Evolutionary conservation across 1,140 invertebrate genomes (phyloP).

Genomic region (Neoseiulus cucumeris): DNA sequence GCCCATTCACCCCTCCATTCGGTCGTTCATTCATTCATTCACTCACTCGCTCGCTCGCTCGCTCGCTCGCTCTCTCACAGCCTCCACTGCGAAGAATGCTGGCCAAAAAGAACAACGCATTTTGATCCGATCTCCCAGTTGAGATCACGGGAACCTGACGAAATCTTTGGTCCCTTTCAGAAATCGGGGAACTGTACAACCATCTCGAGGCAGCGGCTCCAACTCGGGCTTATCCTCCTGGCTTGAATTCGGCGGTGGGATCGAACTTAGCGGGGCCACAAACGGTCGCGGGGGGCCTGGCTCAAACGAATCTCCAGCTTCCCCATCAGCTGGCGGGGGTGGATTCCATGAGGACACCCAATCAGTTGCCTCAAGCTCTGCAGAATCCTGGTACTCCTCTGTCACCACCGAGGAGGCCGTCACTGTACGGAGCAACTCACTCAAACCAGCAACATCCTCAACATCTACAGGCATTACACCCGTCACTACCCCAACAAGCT

Average conservation of each 20-base stretch:
- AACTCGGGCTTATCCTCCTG: neutral
- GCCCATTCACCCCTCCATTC: too few relatives aligned
- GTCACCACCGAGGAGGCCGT: conserved; percentile 11
- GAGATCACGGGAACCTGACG: neutral
- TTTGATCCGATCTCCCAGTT: too few relatives aligned
- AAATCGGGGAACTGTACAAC: conserved; percentile 10
- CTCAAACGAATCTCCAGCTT: neutral
- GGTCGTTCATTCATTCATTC: too few relatives aligned
- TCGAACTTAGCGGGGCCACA: neutral
- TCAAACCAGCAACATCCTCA: conserved; percentile 15
- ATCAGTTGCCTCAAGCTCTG: conserved; percentile 11
- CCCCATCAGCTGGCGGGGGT: neutral
- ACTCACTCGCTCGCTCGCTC: too few relatives aligned
- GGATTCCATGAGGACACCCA: neutral
- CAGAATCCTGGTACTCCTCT: conserved; percentile 11
- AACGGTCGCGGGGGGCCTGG: neutral
- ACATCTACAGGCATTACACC: conserved; percentile 19
- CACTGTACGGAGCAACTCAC: conserved; percentile 10
- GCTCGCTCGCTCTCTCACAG: too few relatives aligned
- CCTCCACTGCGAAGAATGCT: too few relatives aligned
- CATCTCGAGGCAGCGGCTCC: neutral
- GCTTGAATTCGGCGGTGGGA: neutral
- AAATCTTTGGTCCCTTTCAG: neutral
- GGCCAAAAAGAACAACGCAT: too few relatives aligned
- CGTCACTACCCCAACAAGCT: conserved; percentile 18